phyloP scores from a whole-genome alignment of 2,888 invertebrate species.

The Peribatodes rhomboidaria region DNA sequence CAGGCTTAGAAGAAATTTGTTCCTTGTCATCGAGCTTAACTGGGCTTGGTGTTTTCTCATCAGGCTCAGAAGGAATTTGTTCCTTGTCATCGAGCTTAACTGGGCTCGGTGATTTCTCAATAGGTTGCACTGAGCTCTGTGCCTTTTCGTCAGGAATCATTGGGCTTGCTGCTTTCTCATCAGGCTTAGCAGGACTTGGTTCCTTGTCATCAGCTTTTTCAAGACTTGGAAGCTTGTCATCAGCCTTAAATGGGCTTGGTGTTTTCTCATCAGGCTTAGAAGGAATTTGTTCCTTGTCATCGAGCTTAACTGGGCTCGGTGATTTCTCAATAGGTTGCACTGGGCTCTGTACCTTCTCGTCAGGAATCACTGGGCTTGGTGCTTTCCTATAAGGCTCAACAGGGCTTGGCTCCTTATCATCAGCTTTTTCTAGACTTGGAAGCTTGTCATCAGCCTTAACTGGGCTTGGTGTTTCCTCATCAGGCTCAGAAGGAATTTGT shows the following conservation, averaged over 20 bases:
- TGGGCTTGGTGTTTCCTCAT: neutral
- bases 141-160: neutral
- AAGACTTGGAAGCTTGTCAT: neutral
- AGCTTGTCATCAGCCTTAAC: neutral
- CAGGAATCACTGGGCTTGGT: neutral
- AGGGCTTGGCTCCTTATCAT: too few species aligned
- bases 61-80: neutral
- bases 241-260: neutral
- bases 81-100: neutral
- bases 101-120: neutral
- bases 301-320: neutral
- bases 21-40: neutral
- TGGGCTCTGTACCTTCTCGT: neutral
- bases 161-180: neutral
- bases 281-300: too few species aligned
- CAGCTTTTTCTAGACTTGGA: neutral
- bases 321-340: neutral
- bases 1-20: neutral
- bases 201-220: neutral
- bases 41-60: neutral
- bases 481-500: neutral
- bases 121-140: neutral
- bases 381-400: too few species aligned
- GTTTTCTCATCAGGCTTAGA: conserved; percentile 34
- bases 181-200: neutral